Evolutionary conservation across 1,140 invertebrate species (phyloP).

Genomic region (Ectropis grisescens): DNA sequence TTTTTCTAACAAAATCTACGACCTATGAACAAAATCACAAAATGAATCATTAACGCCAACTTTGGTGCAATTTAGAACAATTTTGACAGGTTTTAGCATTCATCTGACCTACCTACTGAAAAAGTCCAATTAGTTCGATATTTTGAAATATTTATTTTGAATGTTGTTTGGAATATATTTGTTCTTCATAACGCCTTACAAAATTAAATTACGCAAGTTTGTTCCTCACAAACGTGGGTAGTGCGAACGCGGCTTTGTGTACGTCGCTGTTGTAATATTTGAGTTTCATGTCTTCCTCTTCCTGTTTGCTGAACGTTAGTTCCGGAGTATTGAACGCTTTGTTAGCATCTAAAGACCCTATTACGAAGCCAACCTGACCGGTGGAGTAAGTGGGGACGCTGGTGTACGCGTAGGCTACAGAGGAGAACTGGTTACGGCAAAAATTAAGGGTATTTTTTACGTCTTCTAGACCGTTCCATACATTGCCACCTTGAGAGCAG

Average conservation of each 20-base stretch:
- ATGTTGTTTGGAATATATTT: no score
- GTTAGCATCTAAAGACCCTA: constrained; percentile 78
- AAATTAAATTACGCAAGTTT: constrained; percentile 27
- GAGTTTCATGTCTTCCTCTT: constrained; percentile 81
- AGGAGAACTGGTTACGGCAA: constrained; percentile 83
- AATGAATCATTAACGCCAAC: no score
- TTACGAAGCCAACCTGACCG: constrained; percentile 94
- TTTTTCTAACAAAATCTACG: no score
- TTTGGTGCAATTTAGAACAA: no score
- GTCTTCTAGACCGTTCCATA: constrained; percentile 89
- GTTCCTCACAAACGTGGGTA: constrained; percentile 74
- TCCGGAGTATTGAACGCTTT: constrained; percentile 82
- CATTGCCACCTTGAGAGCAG: constrained; percentile 93
- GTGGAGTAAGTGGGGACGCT: constrained; percentile 96
- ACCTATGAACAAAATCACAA: no score
- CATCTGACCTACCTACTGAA: no score
- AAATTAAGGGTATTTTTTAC: constrained; percentile 80
- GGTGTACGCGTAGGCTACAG: constrained; percentile 82
- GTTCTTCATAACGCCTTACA: no score
- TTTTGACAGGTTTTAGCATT: no score
- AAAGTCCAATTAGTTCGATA: no score
- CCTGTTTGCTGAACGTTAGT: constrained; percentile 74
- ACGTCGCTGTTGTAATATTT: constrained; percentile 90
- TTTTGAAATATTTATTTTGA: no score
- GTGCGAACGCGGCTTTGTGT: constrained; percentile 87